Conservation (phyloP, 2,113 vertebrate genomes). For the Lepus americanus region DNA sequence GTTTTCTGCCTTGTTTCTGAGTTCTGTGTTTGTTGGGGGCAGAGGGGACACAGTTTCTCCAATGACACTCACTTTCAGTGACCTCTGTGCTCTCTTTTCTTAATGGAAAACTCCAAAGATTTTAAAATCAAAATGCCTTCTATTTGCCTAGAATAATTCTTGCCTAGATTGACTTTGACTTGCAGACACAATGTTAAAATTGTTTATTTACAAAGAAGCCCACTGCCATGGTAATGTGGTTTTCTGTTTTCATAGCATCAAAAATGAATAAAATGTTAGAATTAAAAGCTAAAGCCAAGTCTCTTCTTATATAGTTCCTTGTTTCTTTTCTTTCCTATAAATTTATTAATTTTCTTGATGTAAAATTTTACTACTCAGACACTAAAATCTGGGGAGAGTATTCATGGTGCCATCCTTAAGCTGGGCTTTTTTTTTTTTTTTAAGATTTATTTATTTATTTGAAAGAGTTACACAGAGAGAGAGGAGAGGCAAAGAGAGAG, state of each 20-base stretch:
- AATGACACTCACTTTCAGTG: background rate
- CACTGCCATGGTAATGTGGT: constrained; percentile 47
- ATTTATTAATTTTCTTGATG: constrained; percentile 18
- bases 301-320: constrained; percentile 27
- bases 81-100: background rate
- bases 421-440: background rate
- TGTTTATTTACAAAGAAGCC: constrained; percentile 56
- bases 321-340: constrained; percentile 3
- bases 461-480: no score
- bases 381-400: background rate
- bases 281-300: constrained; percentile 47
- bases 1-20: constrained; percentile 44
- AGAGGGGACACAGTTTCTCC: background rate
- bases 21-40: background rate
- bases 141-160: constrained; percentile 21
- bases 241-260: constrained; percentile 63
- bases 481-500: no score
- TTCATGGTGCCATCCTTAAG: background rate
- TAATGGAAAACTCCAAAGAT: constrained; percentile 40
- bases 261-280: constrained; percentile 66
- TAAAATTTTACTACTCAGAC: constrained; percentile 6
- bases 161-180: constrained; percentile 42
- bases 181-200: constrained; percentile 59
- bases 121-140: constrained; percentile 61
- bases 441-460: no score